Evolutionary conservation across 2,888 invertebrate species (phyloP), one percentile per base, ranked within the genome.

Genomic region (Autographa pulchrina): DNA sequence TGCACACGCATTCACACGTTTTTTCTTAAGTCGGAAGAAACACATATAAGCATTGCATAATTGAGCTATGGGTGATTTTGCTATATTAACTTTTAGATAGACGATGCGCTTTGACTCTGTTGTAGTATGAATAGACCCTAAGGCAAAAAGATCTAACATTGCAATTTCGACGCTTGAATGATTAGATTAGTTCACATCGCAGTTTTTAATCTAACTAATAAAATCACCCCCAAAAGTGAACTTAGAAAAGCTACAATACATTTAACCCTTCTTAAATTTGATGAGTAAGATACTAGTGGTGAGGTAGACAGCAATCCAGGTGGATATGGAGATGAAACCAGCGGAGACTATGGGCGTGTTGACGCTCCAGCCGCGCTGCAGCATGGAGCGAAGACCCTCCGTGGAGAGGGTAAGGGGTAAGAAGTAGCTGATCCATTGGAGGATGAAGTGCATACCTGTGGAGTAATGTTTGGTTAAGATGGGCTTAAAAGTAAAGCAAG

Each of bases 401-500:
- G 98, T 98, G 0, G 98, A 98, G 84, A 98, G 97, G 0, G 99
- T 99, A 20, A 99, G 95, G 0, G 99, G 99, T 25, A 99, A 96
- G 59, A 98, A 93, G 82, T 96, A 97, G 81, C 98, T 97, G 59
- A 98, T 88, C 88, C 97, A 97, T 88, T 97, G 97, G 6, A 99
- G 94, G 58, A 97, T 85, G 0, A 96, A 92, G 88, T 98, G 98
- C 98, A 99, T 99, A 56, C 94, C 95, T 95, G 87, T 20, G 18
- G 60, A 38, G 8, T 9, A 32, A 60, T 68, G 62, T 16, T 3
- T 54, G 11, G 2, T 2, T 11, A 61, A 61, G 48, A 43, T 68
- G 54, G 20, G 43, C 41, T 18, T 52, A 31, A 35, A 60, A 59
- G 35, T 35, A 35, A 35, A 35, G 35, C 6, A 3, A 35, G 35